Evolutionary conservation across 1,140 invertebrate genomes (phyloP).

Genomic region (Scaptomyza graminum): DNA sequence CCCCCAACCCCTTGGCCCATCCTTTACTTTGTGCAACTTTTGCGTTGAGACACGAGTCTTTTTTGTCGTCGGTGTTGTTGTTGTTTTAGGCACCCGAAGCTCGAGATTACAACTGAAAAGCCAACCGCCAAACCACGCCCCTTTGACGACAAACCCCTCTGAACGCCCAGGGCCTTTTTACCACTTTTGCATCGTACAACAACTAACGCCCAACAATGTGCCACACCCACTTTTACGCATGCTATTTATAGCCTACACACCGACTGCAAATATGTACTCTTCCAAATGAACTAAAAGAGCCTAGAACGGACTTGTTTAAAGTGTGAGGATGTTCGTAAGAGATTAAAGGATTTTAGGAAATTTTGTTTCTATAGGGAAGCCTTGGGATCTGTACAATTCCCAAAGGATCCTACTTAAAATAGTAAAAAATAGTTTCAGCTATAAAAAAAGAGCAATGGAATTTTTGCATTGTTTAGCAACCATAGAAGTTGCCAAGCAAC

Average conservation of each 20-base stretch:
- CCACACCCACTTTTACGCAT: slow-evolving; percentile 20
- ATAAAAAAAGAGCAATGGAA: too few species aligned
- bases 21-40: slow-evolving; percentile 10
- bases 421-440: too few species aligned
- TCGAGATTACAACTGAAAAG: slow-evolving; percentile 4
- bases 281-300: not conserved
- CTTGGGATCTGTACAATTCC: too few species aligned
- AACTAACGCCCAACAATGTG: slow-evolving; percentile 17
- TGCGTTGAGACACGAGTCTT: not conserved
- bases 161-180: slow-evolving; percentile 15
- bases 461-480: not conserved
- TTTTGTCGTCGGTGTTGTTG: not conserved
- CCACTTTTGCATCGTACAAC: slow-evolving; percentile 10
- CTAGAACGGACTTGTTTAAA: not conserved
- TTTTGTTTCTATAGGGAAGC: too few species aligned
- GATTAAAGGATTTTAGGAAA: too few species aligned
- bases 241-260: slow-evolving; percentile 32
- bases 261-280: slow-evolving; percentile 21
- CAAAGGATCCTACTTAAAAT: too few species aligned
- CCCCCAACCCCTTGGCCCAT: not conserved
- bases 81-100: slow-evolving; percentile 5
- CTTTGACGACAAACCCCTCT: not conserved
- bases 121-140: not conserved
- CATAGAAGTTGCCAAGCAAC: slow-evolving; percentile 49
- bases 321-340: not conserved